Evolutionary conservation across 2,113 vertebrate species (phyloP).

Genomic region (Toxotes chatareus): DNA sequence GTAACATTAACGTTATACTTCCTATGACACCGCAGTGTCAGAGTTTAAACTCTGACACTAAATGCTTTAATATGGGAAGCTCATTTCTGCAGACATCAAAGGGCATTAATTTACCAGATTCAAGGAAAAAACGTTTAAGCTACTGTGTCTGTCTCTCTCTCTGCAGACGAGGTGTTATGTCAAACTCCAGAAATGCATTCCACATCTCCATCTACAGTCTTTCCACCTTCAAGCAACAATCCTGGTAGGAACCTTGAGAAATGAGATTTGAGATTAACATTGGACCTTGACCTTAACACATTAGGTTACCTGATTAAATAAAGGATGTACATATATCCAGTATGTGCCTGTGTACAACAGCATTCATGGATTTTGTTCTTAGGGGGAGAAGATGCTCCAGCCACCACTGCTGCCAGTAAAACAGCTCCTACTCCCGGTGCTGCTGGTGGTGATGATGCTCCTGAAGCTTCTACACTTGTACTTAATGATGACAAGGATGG

Average conservation of each 20-base stretch:
- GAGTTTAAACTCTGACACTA: too few species aligned
- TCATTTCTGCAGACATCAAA: background rate
- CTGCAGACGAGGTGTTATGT: constrained; percentile 68
- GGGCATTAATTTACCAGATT: background rate
- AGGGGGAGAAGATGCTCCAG: background rate
- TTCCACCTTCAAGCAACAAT: fast-evolving
- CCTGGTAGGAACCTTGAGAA: constrained; percentile 2
- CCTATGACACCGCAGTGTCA: too few species aligned
- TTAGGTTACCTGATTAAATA: background rate
- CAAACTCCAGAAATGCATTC: background rate
- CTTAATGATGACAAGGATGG: background rate
- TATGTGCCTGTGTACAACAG: background rate
- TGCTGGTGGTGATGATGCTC: background rate
- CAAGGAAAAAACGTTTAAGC: background rate
- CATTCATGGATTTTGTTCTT: background rate
- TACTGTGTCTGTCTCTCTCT: background rate
- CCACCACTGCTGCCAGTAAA: fast-evolving
- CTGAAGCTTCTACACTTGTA: too few species aligned
- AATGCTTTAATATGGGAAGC: too few species aligned
- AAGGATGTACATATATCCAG: background rate
- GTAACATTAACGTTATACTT: too few species aligned
- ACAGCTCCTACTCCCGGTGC: fast-evolving
- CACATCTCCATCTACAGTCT: fast-evolving
- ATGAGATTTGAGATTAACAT: background rate
- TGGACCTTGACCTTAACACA: background rate